phyloP scores from a whole-genome alignment of 2,113 vertebrate species.

The Oncorhynchus kisutch region DNA sequence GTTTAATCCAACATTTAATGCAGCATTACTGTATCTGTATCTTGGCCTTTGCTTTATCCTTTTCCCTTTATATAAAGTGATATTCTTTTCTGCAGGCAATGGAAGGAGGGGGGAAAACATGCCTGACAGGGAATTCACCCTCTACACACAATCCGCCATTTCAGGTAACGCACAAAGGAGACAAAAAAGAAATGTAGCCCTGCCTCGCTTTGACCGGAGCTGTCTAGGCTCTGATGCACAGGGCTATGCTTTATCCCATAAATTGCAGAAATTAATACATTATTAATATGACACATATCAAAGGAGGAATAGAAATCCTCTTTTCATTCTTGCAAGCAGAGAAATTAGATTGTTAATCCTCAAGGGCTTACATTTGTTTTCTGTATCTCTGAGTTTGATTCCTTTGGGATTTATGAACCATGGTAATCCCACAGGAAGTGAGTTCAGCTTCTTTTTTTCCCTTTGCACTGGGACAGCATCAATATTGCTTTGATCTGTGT shows the following conservation, averaged over 20 bases:
- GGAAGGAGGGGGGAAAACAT: background rate
- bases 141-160: slow-evolving; percentile 21
- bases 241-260: slow-evolving; percentile 10
- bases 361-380: slow-evolving; percentile 73
- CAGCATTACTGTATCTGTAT: slow-evolving; percentile 4
- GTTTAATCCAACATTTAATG: slow-evolving; percentile 27
- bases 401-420: slow-evolving; percentile 58
- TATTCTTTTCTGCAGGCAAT: slow-evolving; percentile 9
- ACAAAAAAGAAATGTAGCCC: background rate
- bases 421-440: slow-evolving; percentile 62
- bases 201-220: slow-evolving; percentile 16
- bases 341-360: slow-evolving; percentile 77
- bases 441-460: slow-evolving; percentile 42
- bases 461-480: slow-evolving; percentile 3
- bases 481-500: slow-evolving; percentile 19
- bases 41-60: slow-evolving; percentile 5
- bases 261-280: slow-evolving; percentile 44
- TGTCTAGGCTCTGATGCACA: slow-evolving; percentile 9
- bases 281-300: slow-evolving; percentile 62
- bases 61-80: slow-evolving; percentile 3
- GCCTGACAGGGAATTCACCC: slow-evolving; percentile 21
- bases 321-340: slow-evolving; percentile 66
- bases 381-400: slow-evolving; percentile 56
- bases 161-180: slow-evolving; percentile 24
- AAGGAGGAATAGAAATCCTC: slow-evolving; percentile 66